Evolutionary conservation across 2,113 vertebrate genomes (phyloP).

Genomic region (Ranitomeya imitator): DNA sequence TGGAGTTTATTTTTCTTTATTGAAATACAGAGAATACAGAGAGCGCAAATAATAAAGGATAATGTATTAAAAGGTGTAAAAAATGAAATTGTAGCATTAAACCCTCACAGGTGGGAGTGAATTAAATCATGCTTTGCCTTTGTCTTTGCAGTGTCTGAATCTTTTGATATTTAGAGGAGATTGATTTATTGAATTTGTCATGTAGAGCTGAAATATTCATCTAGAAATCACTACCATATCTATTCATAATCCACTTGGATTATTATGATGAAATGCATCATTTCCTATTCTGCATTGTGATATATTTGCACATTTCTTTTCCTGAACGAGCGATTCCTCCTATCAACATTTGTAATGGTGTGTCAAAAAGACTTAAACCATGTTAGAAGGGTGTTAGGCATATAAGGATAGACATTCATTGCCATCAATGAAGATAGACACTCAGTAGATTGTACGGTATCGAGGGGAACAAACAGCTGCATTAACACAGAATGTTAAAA

Average conservation of each 20-base stretch:
- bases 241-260: slow-evolving; percentile 52
- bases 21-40: not conserved
- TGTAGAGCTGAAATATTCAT: slow-evolving; percentile 44
- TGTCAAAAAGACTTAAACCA: slow-evolving; percentile 56
- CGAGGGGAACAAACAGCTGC: not conserved
- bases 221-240: slow-evolving; percentile 51
- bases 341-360: slow-evolving; percentile 50
- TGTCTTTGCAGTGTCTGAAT: slow-evolving; percentile 29
- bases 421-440: not conserved
- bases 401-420: slow-evolving; percentile 32
- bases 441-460: not conserved
- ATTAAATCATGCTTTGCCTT: slow-evolving; percentile 38
- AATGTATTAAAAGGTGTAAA: slow-evolving; percentile 34
- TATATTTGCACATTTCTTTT: slow-evolving; percentile 56
- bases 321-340: slow-evolving; percentile 26
- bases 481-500: not conserved
- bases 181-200: slow-evolving; percentile 58
- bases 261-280: slow-evolving; percentile 52
- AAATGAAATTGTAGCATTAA: slow-evolving; percentile 21
- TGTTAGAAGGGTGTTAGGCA: slow-evolving; percentile 34
- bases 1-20: not conserved
- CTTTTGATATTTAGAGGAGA: slow-evolving; percentile 44
- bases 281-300: slow-evolving; percentile 53
- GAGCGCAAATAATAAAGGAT: not conserved
- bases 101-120: slow-evolving; percentile 5